Evolutionary conservation across 2,888 invertebrate genomes (phyloP), one percentile per base, ranked within the genome.

Genomic region (Rhogogaster chlorosoma): DNA sequence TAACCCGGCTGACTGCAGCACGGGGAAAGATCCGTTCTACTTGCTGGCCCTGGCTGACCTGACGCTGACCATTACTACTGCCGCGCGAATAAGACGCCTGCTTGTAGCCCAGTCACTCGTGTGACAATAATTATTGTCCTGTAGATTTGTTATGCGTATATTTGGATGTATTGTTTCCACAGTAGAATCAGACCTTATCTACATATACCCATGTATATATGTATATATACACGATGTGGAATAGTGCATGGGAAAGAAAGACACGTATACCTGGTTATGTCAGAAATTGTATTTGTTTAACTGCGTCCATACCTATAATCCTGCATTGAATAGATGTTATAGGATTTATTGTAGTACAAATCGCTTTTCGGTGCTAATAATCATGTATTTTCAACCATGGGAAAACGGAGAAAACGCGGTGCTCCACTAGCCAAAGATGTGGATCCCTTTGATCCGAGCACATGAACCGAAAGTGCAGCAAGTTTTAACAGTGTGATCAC

Each of bases 11-110:
- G 49, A 6, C 26, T 38, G 73, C 73, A 26, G 18, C 45, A 53
- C 29, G 53, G 45, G 32, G 45, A 29, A 77, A n/a, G 77, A 49
- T 49, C 53, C 32, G 32, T 32, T 77, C 77, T 29, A 77, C 77
- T 77, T 77, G 77, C 77, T 29, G 53, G 29, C 32, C 49, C 7
- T 18, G 77, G 29, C 77, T 77, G 77, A 77, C 77, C 77, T n/a
- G 10, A 18, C 29, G 29, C 49, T n/a, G 77, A 77, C 77, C 77
- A 18, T 18, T 77, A 77, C 77, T 32, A 77, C 77, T 77, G 49
- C 77, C 77, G 53, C 77, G 18, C 6, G 32, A 77, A 32, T 67
- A 32, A 67, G 67, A 15, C 67, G 67, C 32, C 12, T 32, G 67
- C 67, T 67, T 32, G 18, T 67, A 67, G 67, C 67, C 67, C 45